These are phyloP conservation scores for Caenorhabditis doughertyi DNA, from an alignment of 2,888 invertebrate genomes.

Conservation along the genomic window DNA sequence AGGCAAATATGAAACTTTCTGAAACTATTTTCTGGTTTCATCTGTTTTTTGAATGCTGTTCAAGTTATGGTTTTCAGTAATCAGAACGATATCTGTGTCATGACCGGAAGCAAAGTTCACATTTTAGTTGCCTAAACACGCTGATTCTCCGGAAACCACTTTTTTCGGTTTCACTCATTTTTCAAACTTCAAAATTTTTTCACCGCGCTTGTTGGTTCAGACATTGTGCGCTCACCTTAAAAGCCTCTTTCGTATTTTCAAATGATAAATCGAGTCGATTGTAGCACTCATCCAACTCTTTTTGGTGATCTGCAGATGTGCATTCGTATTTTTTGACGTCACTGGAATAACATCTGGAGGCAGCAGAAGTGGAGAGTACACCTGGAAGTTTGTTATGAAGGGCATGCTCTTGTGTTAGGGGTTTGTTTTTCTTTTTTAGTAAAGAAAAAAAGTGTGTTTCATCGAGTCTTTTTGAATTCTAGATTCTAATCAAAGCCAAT, in stretches of 20 bases:
- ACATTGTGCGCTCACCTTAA: conserved; percentile 74
- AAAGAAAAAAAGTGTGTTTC: background rate
- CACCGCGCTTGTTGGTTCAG: too few relatives aligned
- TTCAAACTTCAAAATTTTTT: background rate
- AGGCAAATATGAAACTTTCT: too few relatives aligned
- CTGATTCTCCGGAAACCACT: background rate
- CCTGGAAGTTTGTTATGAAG: background rate
- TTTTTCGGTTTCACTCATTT: background rate
- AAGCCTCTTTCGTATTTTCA: conserved; percentile 81
- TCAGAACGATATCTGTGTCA: too few relatives aligned
- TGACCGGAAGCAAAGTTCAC: too few relatives aligned
- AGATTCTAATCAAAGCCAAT: too few relatives aligned
- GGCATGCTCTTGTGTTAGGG: background rate
- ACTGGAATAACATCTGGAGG: conserved; percentile 23
- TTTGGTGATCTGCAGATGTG: conserved; percentile 55
- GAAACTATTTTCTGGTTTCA: too few relatives aligned
- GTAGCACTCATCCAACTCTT: conserved; percentile 79
- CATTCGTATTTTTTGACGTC: conserved; percentile 31
- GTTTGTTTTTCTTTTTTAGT: background rate
- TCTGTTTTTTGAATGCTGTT: too few relatives aligned
- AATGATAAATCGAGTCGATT: conserved; percentile 78
- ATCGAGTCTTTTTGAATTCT: too few relatives aligned
- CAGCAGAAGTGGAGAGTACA: background rate
- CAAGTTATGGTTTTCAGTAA: too few relatives aligned
- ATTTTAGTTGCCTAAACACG: background rate